A percentile compares a stretch with the other conserved stretches of the same genome.
phyloP scores from a whole-genome alignment of 2,113 vertebrate species.

The Indri indri region DNA sequence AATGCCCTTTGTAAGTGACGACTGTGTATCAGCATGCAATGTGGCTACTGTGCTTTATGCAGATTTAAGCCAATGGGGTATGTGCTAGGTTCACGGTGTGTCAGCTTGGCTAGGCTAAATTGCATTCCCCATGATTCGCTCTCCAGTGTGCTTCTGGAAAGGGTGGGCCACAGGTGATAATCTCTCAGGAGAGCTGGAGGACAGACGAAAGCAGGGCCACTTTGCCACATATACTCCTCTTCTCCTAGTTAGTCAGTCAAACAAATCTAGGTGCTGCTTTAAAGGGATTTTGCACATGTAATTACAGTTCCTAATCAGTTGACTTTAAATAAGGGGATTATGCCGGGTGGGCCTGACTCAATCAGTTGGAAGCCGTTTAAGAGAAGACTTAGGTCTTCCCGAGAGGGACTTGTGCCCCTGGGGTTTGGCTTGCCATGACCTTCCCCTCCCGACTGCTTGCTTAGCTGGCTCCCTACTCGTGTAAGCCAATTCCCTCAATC shows the following conservation, averaged over 20 bases:
- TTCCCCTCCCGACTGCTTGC: neutral
- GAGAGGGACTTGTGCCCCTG: neutral
- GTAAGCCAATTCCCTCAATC: neutral
- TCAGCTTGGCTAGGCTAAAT: neutral
- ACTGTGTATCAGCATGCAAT: too few relatives aligned
- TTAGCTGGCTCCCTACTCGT: neutral
- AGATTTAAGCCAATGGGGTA: neutral
- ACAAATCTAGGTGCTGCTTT: neutral
- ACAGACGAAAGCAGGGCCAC: neutral
- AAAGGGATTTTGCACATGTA: neutral
- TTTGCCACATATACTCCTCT: neutral
- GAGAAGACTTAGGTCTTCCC: neutral
- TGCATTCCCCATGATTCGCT: neutral
- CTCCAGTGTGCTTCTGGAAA: neutral
- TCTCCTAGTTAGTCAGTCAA: neutral
- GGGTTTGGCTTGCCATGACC: neutral
- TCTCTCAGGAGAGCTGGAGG: neutral
- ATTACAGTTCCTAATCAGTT: neutral
- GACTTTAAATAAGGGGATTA: neutral
- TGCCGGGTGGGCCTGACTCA: neutral
- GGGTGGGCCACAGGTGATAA: neutral
- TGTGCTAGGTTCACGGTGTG: neutral
- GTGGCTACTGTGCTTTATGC: neutral
- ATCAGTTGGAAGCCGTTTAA: neutral
- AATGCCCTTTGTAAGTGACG: neutral